These are phyloP conservation scores for Crenichthys baileyi DNA, from an alignment of 2,797 vertebrate species.

Conservation along the genomic window DNA sequence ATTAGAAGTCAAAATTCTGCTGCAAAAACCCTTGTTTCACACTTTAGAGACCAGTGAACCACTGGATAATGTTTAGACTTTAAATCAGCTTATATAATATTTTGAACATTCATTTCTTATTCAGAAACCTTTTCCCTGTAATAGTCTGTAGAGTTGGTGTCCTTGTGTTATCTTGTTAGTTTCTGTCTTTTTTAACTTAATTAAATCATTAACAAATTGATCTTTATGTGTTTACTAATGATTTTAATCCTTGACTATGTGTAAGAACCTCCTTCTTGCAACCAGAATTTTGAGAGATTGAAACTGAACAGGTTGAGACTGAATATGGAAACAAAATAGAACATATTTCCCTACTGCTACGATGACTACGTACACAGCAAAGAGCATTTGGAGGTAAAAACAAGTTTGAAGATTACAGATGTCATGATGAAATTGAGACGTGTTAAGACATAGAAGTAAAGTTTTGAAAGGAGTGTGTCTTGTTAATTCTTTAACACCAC, in stretches of 20 bases:
- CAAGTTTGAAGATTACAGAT: background rate
- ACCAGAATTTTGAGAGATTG: background rate
- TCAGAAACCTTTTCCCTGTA: background rate
- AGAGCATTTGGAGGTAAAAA: background rate
- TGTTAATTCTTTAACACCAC: background rate
- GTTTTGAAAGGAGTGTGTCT: conserved; percentile 30
- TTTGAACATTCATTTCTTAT: background rate
- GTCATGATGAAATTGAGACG: conserved; percentile 25
- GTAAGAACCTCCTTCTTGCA: background rate
- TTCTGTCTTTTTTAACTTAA: background rate
- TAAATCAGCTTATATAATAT: background rate
- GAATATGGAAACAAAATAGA: background rate
- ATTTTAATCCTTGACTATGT: no score
- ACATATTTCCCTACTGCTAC: no score
- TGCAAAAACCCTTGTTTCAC: conserved; percentile 1
- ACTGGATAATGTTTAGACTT: no score
- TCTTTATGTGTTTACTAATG: background rate
- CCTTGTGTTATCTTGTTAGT: background rate
- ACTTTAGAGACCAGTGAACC: background rate
- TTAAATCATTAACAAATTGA: background rate
- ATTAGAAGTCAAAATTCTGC: background rate
- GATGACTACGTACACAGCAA: background rate
- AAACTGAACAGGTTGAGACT: no score
- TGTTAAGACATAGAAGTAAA: conserved; percentile 30
- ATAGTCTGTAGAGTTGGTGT: background rate